These are phyloP conservation scores for Accipiter virgatus DNA, from an alignment of 2,113 vertebrate genomes.

Conservation along the genomic window DNA sequence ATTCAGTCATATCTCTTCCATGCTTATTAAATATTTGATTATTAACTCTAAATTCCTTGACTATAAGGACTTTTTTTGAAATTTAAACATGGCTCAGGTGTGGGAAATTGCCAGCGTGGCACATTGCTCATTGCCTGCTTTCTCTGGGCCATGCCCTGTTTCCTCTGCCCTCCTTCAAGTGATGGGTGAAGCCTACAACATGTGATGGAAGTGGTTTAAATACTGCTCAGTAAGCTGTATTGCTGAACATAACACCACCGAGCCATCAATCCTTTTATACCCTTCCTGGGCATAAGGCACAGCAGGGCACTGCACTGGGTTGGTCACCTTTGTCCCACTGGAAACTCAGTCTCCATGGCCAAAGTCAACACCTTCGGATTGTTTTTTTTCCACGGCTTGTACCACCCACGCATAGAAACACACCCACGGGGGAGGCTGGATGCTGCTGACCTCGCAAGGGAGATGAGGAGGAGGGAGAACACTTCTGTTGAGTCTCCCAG, in stretches of 20 bases:
- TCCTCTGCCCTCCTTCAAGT: not conserved
- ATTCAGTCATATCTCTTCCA: not conserved
- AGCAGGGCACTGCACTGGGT: not conserved
- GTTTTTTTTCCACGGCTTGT: not conserved
- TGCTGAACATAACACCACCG: not conserved
- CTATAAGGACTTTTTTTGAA: not conserved
- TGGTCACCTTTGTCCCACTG: not conserved
- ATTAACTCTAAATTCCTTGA: not conserved
- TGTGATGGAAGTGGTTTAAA: not conserved
- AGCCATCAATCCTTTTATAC: not conserved
- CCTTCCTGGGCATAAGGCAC: not conserved
- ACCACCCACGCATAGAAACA: not conserved
- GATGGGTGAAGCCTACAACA: not conserved
- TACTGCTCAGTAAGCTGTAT: not conserved
- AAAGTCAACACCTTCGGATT: not conserved
- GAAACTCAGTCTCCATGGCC: not conserved
- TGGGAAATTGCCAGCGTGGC: not conserved
- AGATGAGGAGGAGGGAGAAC: not conserved
- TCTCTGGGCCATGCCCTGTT: not conserved
- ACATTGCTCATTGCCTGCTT: not conserved
- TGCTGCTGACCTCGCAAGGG: not conserved
- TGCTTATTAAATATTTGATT: not conserved
- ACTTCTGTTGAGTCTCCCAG: not conserved
- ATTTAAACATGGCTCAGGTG: not conserved
- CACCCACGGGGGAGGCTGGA: not conserved